Percentiles rank a stretch among this genome's conserved stretches.
phyloP scores from a whole-genome alignment of 1,140 invertebrate species.

The Trichoplusia ni region DNA sequence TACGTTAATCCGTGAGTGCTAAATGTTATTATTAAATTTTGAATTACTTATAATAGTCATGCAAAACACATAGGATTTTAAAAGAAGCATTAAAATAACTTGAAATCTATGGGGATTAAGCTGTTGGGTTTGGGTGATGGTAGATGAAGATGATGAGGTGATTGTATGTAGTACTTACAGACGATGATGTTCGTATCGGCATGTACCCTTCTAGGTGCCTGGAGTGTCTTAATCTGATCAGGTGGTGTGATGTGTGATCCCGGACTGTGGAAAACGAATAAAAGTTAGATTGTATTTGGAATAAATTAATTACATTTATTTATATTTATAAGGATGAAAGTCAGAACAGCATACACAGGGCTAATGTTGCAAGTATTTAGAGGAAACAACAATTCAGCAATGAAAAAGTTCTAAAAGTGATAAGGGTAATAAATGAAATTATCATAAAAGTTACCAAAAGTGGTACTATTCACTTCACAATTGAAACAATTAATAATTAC shows the following conservation, averaged over 20 bases:
- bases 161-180: slow-evolving; percentile 51
- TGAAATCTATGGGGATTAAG: slow-evolving; percentile 71
- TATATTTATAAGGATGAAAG: no score
- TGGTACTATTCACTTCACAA: no score
- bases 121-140: slow-evolving; percentile 47
- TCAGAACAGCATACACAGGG: no score
- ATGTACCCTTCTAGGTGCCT: slow-evolving; percentile 69
- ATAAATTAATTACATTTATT: no score
- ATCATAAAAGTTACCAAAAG: no score
- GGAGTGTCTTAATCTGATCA: slow-evolving; percentile 73
- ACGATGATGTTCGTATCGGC: slow-evolving; percentile 66
- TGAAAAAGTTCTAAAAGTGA: no score
- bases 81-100: slow-evolving; percentile 70
- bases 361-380: no score
- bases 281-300: slow-evolving; percentile 8
- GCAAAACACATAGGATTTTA: slow-evolving; percentile 49
- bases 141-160: slow-evolving; percentile 43
- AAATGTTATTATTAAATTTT: slow-evolving; percentile 4
- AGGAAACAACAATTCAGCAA: no score
- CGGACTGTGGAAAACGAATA: slow-evolving; percentile 61
- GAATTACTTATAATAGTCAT: slow-evolving; percentile 39
- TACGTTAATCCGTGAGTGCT: slow-evolving; percentile 23
- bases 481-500: no score
- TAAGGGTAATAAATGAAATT: no score
- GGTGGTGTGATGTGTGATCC: slow-evolving; percentile 67